Conservation (phyloP, 1,140 invertebrate species). For the Drosophila pseudoobscura region DNA sequence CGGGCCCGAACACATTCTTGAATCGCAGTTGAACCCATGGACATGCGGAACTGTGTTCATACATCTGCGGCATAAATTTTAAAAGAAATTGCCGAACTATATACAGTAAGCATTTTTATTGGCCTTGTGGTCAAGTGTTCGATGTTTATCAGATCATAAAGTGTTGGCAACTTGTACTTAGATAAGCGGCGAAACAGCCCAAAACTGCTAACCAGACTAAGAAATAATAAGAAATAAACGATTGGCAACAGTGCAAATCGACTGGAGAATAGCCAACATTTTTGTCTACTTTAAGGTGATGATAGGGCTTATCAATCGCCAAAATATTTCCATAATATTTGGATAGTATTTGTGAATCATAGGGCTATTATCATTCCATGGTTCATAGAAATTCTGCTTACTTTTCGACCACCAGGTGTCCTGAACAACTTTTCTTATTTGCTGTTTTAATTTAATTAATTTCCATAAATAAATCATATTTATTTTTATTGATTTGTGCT, state of each 20-base stretch:
- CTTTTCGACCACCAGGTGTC: not conserved
- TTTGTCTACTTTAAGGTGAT: conserved; percentile 29
- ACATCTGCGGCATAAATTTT: conserved; percentile 45
- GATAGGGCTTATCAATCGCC: conserved; percentile 25
- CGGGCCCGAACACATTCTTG: conserved; percentile 1
- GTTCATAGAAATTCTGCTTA: conserved; percentile 16
- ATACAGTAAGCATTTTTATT: conserved; percentile 12
- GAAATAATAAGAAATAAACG: conserved; percentile 5
- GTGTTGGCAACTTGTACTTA: conserved; percentile 30
- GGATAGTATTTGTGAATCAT: conserved; percentile 30
- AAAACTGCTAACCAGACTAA: conserved; percentile 22
- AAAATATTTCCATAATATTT: conserved; percentile 32
- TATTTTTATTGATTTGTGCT: conserved; percentile 24
- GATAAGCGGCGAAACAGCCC: conserved; percentile 26
- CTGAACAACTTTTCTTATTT: not conserved
- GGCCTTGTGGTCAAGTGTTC: conserved; percentile 37
- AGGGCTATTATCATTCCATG: conserved; percentile 12
- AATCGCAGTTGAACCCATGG: conserved; percentile 26
- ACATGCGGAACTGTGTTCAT: conserved; percentile 24
- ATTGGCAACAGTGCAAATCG: conserved; percentile 41
- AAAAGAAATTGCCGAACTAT: conserved; percentile 42
- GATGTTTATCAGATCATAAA: conserved; percentile 48
- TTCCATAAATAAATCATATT: not conserved
- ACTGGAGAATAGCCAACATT: conserved; percentile 31
- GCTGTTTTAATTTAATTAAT: conserved; percentile 28